Conservation (phyloP, 1,140 invertebrate species). For the Coelopa frigida region DNA sequence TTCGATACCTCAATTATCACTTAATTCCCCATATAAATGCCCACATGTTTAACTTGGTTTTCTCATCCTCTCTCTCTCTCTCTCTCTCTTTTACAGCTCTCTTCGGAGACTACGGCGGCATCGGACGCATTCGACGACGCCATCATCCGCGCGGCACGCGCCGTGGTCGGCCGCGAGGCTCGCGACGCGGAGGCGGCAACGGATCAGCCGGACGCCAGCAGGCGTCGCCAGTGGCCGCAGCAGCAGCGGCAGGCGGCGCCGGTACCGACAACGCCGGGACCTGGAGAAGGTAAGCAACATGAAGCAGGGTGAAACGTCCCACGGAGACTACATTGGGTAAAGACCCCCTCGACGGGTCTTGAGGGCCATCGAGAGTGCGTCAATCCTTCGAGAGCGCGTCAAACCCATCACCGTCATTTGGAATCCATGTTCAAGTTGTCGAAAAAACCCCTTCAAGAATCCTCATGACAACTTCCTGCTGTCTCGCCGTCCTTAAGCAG, state of each 20-base stretch:
- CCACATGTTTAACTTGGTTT: too few relatives aligned
- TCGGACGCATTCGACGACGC: slow-evolving; percentile 46
- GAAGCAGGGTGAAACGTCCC: too few relatives aligned
- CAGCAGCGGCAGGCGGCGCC: slow-evolving; percentile 28
- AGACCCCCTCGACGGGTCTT: too few relatives aligned
- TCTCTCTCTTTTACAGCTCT: slow-evolving; percentile 35
- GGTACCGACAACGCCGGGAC: slow-evolving; percentile 5
- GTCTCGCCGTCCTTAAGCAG: too few relatives aligned
- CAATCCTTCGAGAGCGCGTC: too few relatives aligned
- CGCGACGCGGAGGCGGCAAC: slow-evolving; percentile 46
- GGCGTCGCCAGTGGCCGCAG: slow-evolving; percentile 16
- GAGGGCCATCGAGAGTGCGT: too few relatives aligned
- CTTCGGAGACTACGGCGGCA: slow-evolving; percentile 29
- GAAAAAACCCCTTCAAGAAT: too few relatives aligned
- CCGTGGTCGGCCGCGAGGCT: slow-evolving; percentile 61
- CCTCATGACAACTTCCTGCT: too few relatives aligned
- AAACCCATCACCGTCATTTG: background rate
- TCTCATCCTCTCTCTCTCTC: slow-evolving; percentile 6
- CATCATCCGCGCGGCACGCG: slow-evolving; percentile 54
- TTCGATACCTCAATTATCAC: too few relatives aligned
- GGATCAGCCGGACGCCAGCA: slow-evolving; percentile 20
- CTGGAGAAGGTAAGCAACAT: slow-evolving; percentile 13
- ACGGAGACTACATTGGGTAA: too few relatives aligned
- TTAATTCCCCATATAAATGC: too few relatives aligned
- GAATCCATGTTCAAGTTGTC: too few relatives aligned